Base-by-base conservation (phyloP, 1,140 invertebrate species). In the Tribolium castaneum region DNA sequence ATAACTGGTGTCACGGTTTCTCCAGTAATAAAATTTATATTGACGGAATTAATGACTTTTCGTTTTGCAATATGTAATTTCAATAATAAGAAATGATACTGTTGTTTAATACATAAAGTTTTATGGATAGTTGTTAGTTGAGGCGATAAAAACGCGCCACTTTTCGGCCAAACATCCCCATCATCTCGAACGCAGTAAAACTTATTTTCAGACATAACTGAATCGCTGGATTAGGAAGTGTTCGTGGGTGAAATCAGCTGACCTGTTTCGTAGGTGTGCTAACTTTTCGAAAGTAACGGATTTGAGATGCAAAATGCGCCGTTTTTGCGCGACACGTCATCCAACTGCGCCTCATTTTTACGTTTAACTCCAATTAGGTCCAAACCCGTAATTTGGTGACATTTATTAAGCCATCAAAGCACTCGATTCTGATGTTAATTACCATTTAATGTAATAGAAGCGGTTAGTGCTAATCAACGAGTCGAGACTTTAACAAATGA, bases 31-130 rank as follows among this genome's bases (percentile, higher is more conserved):
- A 72, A 72, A 72, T 72, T 72, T 54, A 72, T 54, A 72, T 54
- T 72, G 70, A 72, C 7, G 70, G 70, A 72, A 72, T 72, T 72
- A 72, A 72, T 50, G 70, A 72, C 70, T 72, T 71, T 72, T 66
- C 70, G 70, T 54, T 72, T 72, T 72, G 70, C 70, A 72, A 72
- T 72, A 72, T 50, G 70, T 39, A 72, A 50, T 72, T 72, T 50
- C 70, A 54, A 72, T 72, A 72, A 25, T 54, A 72, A 12, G 45
- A 34, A 72, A 50, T 72, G 70, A 72, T 72, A 59, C 54, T 25
- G 59, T 66, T 66, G 59, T 66, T 66, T 66, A 66, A 34, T 13
- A 66, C 10, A 66, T 66, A 39, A 35, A 66, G 4, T 66, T 66
- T 35, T 66, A 59, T 59, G 54, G 10, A 39, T 35, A n/a, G 25